These are phyloP conservation scores for Paedocypris sp. DNA, from an alignment of 2,113 vertebrate genomes.

Conservation along the genomic window DNA sequence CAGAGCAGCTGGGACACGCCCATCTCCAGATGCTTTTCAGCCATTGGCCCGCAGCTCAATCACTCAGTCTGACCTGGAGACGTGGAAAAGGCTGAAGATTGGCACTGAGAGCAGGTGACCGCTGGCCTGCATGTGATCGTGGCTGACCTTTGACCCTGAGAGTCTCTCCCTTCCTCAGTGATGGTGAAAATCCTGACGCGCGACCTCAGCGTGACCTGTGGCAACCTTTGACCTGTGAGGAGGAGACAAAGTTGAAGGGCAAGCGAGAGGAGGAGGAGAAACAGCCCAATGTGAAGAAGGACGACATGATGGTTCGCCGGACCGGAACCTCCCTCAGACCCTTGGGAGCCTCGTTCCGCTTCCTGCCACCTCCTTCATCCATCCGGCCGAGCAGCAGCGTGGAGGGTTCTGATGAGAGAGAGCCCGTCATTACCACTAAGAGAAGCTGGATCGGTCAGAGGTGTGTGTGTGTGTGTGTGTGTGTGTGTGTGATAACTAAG, in stretches of 20 bases:
- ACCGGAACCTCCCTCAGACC: slow-evolving; percentile 54
- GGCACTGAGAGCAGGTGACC: slow-evolving; percentile 75
- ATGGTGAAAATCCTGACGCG: neutral
- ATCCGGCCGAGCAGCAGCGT: no score
- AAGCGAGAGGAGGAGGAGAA: slow-evolving; percentile 39
- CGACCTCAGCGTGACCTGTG: neutral
- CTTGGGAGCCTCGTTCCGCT: no score
- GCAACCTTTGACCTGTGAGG: slow-evolving; percentile 16
- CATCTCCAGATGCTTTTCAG: slow-evolving; percentile 49
- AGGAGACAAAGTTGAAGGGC: slow-evolving; percentile 45
- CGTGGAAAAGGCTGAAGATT: slow-evolving; percentile 81
- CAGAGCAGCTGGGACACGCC: slow-evolving; percentile 44
- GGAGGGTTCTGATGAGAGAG: no score
- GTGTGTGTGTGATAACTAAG: no score
- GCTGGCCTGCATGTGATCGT: slow-evolving; percentile 9
- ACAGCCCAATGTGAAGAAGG: slow-evolving; percentile 57
- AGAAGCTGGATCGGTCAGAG: no score
- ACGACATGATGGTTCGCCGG: slow-evolving; percentile 62
- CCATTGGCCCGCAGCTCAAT: slow-evolving; percentile 61
- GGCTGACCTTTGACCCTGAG: neutral
- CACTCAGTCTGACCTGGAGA: slow-evolving; percentile 78
- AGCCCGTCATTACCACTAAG: no score
- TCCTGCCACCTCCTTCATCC: no score
- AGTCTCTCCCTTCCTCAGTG: slow-evolving; percentile 9
- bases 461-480: no score